These are phyloP conservation scores for Drosophila limbata DNA, from an alignment of 2,888 invertebrate genomes.

Conservation along the genomic window DNA sequence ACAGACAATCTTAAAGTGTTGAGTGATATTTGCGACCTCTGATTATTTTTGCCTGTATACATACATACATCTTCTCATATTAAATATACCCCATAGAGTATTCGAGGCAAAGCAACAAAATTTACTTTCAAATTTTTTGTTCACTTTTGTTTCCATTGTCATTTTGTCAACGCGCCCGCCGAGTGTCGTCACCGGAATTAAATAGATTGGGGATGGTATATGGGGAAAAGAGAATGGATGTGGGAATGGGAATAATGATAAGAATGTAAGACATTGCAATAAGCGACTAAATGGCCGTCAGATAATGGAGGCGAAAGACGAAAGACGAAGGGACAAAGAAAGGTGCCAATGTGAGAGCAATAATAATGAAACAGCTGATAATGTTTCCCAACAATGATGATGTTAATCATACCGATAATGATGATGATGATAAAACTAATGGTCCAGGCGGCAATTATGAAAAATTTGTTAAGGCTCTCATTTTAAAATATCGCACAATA, in stretches of 20 bases:
- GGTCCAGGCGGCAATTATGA: conserved; percentile 69
- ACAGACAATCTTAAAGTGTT: neutral
- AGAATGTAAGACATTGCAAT: conserved; percentile 79
- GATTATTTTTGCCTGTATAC: neutral
- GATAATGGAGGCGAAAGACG: conserved; percentile 61
- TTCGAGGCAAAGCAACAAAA: conserved; percentile 1
- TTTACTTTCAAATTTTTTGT: conserved; percentile 18
- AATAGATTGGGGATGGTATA: conserved; percentile 18
- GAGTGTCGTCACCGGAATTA: conserved; percentile 69
- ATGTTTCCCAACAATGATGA: conserved; percentile 16
- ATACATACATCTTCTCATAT: neutral
- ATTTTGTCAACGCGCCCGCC: conserved; percentile 75
- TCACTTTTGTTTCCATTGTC: conserved; percentile 62
- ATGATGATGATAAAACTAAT: conserved; percentile 74
- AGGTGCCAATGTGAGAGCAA: conserved; percentile 76
- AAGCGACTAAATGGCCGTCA: conserved; percentile 67
- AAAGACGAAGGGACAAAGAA: conserved; percentile 36
- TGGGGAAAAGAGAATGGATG: conserved; percentile 8
- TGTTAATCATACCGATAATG: conserved; percentile 30
- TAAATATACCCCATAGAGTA: conserved; percentile 5
- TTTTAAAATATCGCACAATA: conserved; percentile 47
- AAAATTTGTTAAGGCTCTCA: conserved; percentile 56
- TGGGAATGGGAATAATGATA: conserved; percentile 68
- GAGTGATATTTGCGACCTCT: no score
- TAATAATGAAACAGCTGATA: conserved; percentile 64